Evolutionary conservation across 2,113 vertebrate species (phyloP), one percentile per base, ranked within the genome.

Genomic region (Hoplias malabaricus): DNA sequence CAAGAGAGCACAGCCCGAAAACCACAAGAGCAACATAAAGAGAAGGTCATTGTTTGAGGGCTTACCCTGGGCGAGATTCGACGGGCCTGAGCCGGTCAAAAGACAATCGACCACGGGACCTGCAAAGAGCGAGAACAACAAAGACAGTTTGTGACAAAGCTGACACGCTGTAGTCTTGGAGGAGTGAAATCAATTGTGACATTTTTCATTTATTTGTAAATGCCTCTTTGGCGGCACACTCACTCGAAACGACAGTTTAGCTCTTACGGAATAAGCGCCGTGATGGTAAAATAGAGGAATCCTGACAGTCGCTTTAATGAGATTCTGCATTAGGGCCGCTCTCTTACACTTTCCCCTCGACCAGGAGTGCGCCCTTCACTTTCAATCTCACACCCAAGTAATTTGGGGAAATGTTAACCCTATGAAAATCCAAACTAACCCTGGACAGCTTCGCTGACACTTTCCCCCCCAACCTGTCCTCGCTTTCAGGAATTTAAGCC

Each of bases 161-260:
- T 94, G 94, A 96, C 94, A 94, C 77, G 63, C 85, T 84, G 86
- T 89, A 86, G 86, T 93, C 92, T 85, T 79, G 86, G 93, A 94
- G 87, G 84, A 95, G 90, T 88, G 83, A 95, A 96, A 98, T 97
- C 94, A 95, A 94, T 95, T 96, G 95, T 98, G 96, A 97, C 97
- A 96, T 96, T 99, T 99, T 98, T 98, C 96, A 98, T 99, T 98
- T 99, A 98, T 99, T 97, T 98, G 96, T 98, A 98, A 99, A 98
- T 97, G 96, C 90, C 90, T 96, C 94, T 92, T 93, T 94, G 94
- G 94, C 92, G 93, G 92, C 84, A 93, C 87, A 90, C 92, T 97
- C 94, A 96, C 94, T 95, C 91, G 94, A 93, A 94, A 95, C 63
- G 95, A 97, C 95, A 96, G 92, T 93, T 86, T 92, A 93, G 90